phyloP scores from a whole-genome alignment of 1,140 invertebrate genomes.

The Telenomus remus region DNA sequence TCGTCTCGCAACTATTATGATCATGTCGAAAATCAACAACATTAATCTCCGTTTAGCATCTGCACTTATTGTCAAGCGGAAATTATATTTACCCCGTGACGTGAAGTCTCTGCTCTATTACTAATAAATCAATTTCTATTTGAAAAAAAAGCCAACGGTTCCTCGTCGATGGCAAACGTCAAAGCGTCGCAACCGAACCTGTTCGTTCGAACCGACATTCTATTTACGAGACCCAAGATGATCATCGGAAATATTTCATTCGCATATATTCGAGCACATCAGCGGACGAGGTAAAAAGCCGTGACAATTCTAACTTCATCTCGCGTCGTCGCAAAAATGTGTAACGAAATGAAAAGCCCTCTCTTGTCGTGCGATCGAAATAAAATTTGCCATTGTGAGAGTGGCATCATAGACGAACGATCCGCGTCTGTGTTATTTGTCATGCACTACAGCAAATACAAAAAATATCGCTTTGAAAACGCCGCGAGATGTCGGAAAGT shows the following conservation, averaged over 20 bases:
- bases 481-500: background rate
- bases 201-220: background rate
- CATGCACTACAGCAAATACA: background rate
- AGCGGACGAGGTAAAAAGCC: conserved; percentile 12
- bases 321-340: conserved; percentile 21
- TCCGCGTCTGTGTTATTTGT: conserved; percentile 4
- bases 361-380: conserved; percentile 19
- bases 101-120: too few species aligned
- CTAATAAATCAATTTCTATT: conserved; percentile 3
- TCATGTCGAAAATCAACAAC: conserved; percentile 17
- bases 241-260: conserved; percentile 12
- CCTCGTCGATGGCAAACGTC: too few species aligned
- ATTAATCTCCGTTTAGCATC: conserved; percentile 6
- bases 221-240: too few species aligned
- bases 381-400: conserved; percentile 12
- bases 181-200: background rate
- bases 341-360: conserved; percentile 23
- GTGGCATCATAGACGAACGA: background rate
- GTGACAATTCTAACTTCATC: conserved; percentile 22
- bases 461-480: background rate
- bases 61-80: conserved; percentile 17
- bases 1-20: background rate
- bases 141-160: too few species aligned
- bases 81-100: conserved; percentile 10
- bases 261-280: conserved; percentile 16